Evolutionary conservation across 2,888 invertebrate species (phyloP), one percentile per base, ranked within the genome.

Genomic region (Tipula confusa): DNA sequence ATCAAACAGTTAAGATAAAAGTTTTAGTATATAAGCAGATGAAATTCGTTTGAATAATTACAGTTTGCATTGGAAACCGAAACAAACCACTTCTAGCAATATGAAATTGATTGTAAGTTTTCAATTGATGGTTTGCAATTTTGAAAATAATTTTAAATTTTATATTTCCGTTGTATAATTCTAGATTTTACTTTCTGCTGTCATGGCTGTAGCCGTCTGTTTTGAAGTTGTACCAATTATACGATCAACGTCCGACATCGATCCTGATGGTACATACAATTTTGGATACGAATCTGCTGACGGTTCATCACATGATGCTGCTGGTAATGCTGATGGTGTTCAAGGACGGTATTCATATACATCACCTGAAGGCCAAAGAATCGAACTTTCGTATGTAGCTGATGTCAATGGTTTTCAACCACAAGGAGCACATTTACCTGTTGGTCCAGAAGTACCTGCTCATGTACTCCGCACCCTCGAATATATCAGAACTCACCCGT

Each of bases 401-500:
- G 48, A 83, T 83, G 48, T 6, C 3, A 11, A 48, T 29, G 83
- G 83, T 33, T 83, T 48, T 29, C 83, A 43, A 7, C 29, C 83
- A 29, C 6, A 29, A 28, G 83, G 83, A 15, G 15, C 48, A 6
- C 43, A 43, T 80, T 80, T 80, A 80, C 80, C 80, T 9, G 15
- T 80, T 29, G 80, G 29, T 9, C 80, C 29, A 0, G n/a, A 9
- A 80, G n/a, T n/a, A 29, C 80, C 80, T 2, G 1, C 80, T 9
- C 4, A n/a, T 29, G 48, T 83, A 1, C 1, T 83, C 29, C 83
- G 83, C 48, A 29, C 83, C 48, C 83, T 83, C 29, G 83, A 83
- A 48, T 83, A 29, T n/a, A 83, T 48, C 29, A 83, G 83, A 83
- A 48, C 48, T 29, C 83, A 83, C 18, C 83, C 83, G 29, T 2